Conservation (phyloP, 2,113 vertebrate genomes). For the Entomyzon cyanotis region DNA sequence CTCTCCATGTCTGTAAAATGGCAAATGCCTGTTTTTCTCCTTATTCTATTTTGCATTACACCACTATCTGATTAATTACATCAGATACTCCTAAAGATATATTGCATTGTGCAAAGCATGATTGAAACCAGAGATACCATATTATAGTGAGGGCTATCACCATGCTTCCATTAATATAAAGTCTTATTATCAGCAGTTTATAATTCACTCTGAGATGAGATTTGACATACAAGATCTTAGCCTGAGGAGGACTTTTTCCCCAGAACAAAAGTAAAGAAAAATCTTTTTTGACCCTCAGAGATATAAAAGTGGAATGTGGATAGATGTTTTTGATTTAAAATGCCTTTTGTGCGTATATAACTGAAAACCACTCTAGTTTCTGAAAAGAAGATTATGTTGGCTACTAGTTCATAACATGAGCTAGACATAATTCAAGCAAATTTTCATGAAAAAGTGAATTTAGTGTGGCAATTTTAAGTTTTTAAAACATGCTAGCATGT, state of each 20-base stretch:
- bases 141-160: conserved; percentile 12
- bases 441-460: not conserved
- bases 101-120: conserved; percentile 14
- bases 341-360: not conserved
- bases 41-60: conserved; percentile 13
- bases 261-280: conserved; percentile 29
- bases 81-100: conserved; percentile 34
- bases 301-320: not conserved
- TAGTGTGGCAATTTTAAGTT: not conserved
- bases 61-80: conserved; percentile 48
- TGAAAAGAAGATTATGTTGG: not conserved
- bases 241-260: not conserved
- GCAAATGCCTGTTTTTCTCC: conserved; percentile 30
- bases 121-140: conserved; percentile 50
- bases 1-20: not conserved
- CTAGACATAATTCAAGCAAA: not conserved
- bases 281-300: not conserved
- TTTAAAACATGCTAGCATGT: not conserved
- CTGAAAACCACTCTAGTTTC: not conserved
- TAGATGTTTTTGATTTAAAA: not conserved
- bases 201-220: conserved; percentile 30
- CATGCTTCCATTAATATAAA: conserved; percentile 44
- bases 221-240: conserved; percentile 20
- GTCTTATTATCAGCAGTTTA: conserved; percentile 31
- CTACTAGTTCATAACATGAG: not conserved